phyloP scores from a whole-genome alignment of 2,888 invertebrate species.

The Latrodectus elegans region DNA sequence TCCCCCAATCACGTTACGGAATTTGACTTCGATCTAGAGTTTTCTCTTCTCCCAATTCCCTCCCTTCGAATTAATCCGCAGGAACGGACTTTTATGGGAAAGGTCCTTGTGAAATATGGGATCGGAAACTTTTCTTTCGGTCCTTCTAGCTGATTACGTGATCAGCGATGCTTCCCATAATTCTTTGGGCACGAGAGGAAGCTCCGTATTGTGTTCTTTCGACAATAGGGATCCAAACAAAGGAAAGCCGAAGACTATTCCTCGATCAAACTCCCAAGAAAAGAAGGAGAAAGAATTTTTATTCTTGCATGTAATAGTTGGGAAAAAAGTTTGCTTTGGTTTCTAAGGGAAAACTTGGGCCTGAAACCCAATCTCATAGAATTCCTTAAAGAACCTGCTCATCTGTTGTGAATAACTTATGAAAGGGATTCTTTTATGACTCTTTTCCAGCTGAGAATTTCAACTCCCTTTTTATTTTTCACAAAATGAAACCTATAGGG shows the following conservation, averaged over 20 bases:
- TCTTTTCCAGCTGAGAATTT: too few species aligned
- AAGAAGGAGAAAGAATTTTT: conserved; percentile 42
- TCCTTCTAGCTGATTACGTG: conserved; percentile 62
- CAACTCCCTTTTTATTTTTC: too few species aligned
- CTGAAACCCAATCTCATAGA: too few species aligned
- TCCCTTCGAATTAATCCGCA: conserved; percentile 55
- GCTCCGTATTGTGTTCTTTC: conserved; percentile 44
- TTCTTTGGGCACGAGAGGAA: conserved; percentile 42
- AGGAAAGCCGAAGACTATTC: conserved; percentile 34
- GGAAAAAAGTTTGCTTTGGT: conserved; percentile 26
- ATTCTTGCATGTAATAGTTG: conserved; percentile 16
- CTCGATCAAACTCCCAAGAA: conserved; percentile 42
- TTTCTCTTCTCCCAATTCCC: not conserved
- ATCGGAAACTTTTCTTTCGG: conserved; percentile 61
- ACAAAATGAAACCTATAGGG: too few species aligned
- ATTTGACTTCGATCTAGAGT: conserved; percentile 61
- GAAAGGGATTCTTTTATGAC: too few species aligned
- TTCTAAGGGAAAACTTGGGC: not conserved
- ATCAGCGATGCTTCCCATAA: conserved; percentile 60
- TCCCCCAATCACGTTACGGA: conserved; percentile 61
- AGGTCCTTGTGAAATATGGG: conserved; percentile 60
- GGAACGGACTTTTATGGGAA: conserved; percentile 60
- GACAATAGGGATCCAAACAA: conserved; percentile 12
- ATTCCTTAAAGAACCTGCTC: too few species aligned
- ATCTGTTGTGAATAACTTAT: too few species aligned